Evolutionary conservation across 2,797 vertebrate species (phyloP).

Genomic region (Sebastes paucispinis): DNA sequence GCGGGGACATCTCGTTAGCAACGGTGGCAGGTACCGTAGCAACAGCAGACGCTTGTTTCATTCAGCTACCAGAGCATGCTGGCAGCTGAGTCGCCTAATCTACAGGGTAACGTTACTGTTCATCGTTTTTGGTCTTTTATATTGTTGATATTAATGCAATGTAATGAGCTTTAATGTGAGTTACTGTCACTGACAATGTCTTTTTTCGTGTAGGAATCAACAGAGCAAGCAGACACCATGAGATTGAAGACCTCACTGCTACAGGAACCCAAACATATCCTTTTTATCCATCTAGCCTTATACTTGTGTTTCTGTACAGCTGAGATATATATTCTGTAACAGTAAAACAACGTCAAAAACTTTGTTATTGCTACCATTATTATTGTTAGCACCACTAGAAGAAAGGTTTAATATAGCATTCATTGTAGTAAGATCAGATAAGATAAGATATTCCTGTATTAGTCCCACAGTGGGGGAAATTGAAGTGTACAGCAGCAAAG

Average conservation of each 20-base stretch:
- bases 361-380: background rate
- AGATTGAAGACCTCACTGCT: constrained; percentile 93
- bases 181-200: background rate
- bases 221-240: constrained; percentile 78
- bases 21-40: constrained; percentile 73
- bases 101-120: constrained; percentile 48
- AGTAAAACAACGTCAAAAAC: background rate
- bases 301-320: background rate
- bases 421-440: background rate
- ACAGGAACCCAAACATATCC: constrained; percentile 99
- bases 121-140: background rate
- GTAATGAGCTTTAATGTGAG: background rate
- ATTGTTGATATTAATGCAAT: background rate
- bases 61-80: constrained; percentile 7
- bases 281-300: constrained; percentile 67
- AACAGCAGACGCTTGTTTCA: constrained; percentile 66
- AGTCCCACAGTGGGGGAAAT: accelerated
- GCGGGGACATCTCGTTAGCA: constrained; percentile 57
- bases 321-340: background rate
- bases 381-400: background rate
- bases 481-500: no score
- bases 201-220: constrained; percentile 40
- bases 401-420: background rate
- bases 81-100: background rate
- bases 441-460: no score